A percentile compares a stretch with the other conserved stretches of the same genome.
Evolutionary conservation across 2,113 vertebrate species (phyloP).

Genomic region (Planiliza haematocheilus): DNA sequence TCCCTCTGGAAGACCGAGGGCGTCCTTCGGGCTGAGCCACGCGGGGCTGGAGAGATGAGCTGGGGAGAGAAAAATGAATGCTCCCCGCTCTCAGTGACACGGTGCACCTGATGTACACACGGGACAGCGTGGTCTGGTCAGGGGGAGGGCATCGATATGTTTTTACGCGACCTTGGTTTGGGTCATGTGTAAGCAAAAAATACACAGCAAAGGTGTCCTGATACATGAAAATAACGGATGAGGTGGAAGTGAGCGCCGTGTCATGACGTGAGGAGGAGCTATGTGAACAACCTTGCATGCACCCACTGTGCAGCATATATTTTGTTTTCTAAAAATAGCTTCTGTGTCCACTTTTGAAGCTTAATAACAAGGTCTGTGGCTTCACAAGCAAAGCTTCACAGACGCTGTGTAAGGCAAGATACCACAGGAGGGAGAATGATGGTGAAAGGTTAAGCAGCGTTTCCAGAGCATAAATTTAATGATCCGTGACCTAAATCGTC

Average conservation of each 20-base stretch:
- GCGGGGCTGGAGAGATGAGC: conserved; percentile 49
- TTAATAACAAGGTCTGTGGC: background rate
- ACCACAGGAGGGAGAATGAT: background rate
- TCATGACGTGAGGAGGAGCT: background rate
- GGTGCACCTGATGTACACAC: conserved; percentile 44
- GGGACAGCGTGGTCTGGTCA: conserved; percentile 23
- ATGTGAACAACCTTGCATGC: background rate
- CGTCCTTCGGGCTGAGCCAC: conserved; percentile 68
- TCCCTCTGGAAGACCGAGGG: conserved; percentile 58
- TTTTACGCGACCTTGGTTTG: conserved; percentile 41
- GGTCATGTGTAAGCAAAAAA: conserved; percentile 37
- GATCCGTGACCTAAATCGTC: background rate
- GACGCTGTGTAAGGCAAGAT: background rate
- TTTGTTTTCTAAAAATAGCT: background rate
- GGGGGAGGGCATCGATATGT: conserved; percentile 25
- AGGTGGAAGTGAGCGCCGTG: background rate
- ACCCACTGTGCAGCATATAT: background rate
- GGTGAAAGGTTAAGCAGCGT: background rate
- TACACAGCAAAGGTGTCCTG: conserved; percentile 16
- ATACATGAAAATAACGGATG: conserved; percentile 27
- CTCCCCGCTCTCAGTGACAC: conserved; percentile 42
- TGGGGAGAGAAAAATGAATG: conserved; percentile 42
- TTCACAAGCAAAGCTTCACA: background rate
- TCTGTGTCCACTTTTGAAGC: too few relatives aligned
- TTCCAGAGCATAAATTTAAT: background rate